Conservation (phyloP, 2,797 vertebrate genomes). For the Leuciscus waleckii region DNA sequence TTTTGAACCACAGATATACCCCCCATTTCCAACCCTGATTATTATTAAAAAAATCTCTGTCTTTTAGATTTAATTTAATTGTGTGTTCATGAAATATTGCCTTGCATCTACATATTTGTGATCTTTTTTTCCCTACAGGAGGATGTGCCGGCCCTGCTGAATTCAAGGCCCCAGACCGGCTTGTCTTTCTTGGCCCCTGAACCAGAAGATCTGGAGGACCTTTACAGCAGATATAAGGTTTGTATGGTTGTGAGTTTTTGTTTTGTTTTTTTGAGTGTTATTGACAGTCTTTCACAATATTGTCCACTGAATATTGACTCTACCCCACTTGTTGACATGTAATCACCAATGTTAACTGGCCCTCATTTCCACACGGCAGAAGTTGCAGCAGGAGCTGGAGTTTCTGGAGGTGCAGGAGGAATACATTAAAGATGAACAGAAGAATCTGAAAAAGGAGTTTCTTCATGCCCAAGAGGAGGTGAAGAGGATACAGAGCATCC, state of each 20-base stretch:
- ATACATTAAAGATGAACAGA: constrained; percentile 96
- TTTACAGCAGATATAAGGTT: constrained; percentile 95
- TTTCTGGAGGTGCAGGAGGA: constrained; percentile 96
- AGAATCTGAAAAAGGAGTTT: constrained; percentile 95
- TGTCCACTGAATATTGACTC: background rate
- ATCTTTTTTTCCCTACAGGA: constrained; percentile 75
- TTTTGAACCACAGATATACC: background rate
- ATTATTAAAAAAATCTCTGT: background rate
- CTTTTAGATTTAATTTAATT: background rate
- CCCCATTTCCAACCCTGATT: background rate
- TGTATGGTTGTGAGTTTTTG: constrained; percentile 3
- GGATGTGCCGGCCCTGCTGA: constrained; percentile 82
- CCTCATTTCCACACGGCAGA: constrained; percentile 71
- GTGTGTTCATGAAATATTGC: background rate
- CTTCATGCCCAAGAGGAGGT: constrained; percentile 96
- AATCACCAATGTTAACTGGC: background rate
- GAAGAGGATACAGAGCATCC: constrained; percentile 96
- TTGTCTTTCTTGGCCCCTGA: constrained; percentile 91
- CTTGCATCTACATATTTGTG: background rate
- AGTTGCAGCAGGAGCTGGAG: constrained; percentile 94
- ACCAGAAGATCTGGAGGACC: constrained; percentile 91
- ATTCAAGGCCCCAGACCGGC: constrained; percentile 85
- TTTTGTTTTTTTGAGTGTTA: background rate
- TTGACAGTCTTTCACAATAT: background rate
- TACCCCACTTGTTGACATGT: background rate